Evolutionary conservation across 1,140 invertebrate genomes (phyloP), one percentile per base, ranked within the genome.

Genomic region (Homarus americanus): DNA sequence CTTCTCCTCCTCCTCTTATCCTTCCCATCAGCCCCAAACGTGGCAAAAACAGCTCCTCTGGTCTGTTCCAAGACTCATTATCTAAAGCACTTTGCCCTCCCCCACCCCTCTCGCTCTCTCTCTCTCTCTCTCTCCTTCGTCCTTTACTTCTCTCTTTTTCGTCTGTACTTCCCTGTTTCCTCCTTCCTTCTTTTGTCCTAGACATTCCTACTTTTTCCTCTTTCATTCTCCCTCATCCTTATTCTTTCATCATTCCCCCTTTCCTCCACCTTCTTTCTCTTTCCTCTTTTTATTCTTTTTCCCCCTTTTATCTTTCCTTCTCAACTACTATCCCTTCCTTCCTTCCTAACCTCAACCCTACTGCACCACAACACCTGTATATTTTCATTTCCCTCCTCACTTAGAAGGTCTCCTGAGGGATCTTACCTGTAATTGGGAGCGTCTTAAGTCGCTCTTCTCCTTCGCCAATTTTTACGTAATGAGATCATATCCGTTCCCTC

Each of bases 21-120:
- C 63, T 28, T n/a, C n/a, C 63, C 63, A 69, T 69, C 32, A 69
- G 63, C 63, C 63, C 63, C 63, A 69, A 69, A 69, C 63, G 63
- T 69, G 63, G 63, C n/a, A 69, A 69, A 69, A 69, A 69, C 63
- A 69, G 32, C n/a, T 69, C 63, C 32, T 4, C 12, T 32, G 63
- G 63, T 20, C 63, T 69, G 63, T 69, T 69, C 63, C 28, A 4
- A 69, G 63, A 28, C 63, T 69, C 63, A 69, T 69, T 69, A 69
- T 69, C 63, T 69, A 4, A 32, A 32, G 63, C 28, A 69, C 63
- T 69, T 32, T 28, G 28, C 63, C 24, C 58, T 20, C n/a, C 12
- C 28, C 9, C 63, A 7, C 63, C 28, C n/a, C 24, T 63, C 58
- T 4, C 20, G 58, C 5, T 15, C 44, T 49, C 44, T 49, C 44